Conservation (phyloP, 2,888 invertebrate genomes). For the Tenthredo amoena region DNA sequence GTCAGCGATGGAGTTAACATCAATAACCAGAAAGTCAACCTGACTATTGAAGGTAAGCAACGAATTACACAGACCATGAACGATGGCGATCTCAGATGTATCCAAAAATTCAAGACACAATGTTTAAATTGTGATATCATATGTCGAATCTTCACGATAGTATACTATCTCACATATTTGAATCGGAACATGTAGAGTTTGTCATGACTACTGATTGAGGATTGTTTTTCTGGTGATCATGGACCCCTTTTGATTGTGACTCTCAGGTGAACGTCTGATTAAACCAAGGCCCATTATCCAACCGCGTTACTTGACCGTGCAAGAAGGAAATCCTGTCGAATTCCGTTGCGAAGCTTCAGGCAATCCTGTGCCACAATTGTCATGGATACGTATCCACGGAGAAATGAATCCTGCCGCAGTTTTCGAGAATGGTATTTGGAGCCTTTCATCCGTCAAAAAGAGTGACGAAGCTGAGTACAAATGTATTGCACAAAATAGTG, state of each 20-base stretch:
- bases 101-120: neutral
- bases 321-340: constrained; percentile 87
- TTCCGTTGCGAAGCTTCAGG: constrained; percentile 88
- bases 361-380: constrained; percentile 86
- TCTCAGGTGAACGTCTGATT: constrained; percentile 51
- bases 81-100: neutral
- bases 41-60: constrained; percentile 88
- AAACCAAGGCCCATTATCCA: constrained; percentile 82
- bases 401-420: constrained; percentile 79
- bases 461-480: constrained; percentile 91
- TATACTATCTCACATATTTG: neutral
- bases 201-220: neutral
- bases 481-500: constrained; percentile 88
- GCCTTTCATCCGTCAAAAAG: constrained; percentile 85
- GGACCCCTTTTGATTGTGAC: neutral
- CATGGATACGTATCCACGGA: constrained; percentile 82
- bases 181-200: neutral
- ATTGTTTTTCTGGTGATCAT: neutral
- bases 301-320: constrained; percentile 82
- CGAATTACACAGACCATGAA: neutral
- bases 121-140: too few relatives aligned
- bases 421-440: constrained; percentile 82
- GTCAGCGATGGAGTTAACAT: constrained; percentile 87
- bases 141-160: too few relatives aligned
- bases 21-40: constrained; percentile 85